Evolutionary conservation across 2,113 vertebrate genomes (phyloP).

Genomic region (Centropus bengalensis): DNA sequence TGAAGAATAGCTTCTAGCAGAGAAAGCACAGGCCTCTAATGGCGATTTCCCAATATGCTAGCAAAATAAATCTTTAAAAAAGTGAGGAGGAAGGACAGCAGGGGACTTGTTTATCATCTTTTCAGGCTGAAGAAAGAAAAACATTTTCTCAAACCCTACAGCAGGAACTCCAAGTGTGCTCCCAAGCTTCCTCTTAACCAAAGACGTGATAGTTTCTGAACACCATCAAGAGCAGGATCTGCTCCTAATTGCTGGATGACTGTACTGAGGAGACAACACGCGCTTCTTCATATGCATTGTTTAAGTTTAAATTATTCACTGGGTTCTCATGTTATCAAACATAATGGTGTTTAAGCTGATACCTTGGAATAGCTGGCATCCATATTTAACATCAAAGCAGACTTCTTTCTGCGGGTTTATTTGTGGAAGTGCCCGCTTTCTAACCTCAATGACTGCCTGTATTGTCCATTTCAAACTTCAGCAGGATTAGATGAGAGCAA

Average conservation of each 20-base stretch:
- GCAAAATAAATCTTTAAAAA: slow-evolving; percentile 1
- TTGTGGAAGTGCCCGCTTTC: neutral
- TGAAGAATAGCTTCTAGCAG: neutral
- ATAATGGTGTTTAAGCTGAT: neutral
- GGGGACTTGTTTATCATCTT: neutral
- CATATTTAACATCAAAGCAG: neutral
- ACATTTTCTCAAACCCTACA: neutral
- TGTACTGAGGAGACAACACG: rapidly evolving
- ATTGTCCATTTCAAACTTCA: neutral
- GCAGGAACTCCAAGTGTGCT: neutral
- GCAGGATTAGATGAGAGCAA: neutral
- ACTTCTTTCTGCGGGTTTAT: neutral
- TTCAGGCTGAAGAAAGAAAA: neutral
- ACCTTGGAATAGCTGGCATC: neutral
- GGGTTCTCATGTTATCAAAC: neutral
- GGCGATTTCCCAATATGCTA: neutral
- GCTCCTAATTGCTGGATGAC: neutral
- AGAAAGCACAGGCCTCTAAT: neutral
- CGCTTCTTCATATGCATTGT: neutral
- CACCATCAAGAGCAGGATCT: neutral
- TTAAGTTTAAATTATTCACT: neutral
- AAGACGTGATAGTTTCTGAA: neutral
- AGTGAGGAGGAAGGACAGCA: neutral
- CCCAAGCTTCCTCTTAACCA: neutral
- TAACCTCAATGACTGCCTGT: neutral